Evolutionary conservation across 2,888 invertebrate genomes (phyloP), one percentile per base, ranked within the genome.

Genomic region (Ochropleura leucogaster): DNA sequence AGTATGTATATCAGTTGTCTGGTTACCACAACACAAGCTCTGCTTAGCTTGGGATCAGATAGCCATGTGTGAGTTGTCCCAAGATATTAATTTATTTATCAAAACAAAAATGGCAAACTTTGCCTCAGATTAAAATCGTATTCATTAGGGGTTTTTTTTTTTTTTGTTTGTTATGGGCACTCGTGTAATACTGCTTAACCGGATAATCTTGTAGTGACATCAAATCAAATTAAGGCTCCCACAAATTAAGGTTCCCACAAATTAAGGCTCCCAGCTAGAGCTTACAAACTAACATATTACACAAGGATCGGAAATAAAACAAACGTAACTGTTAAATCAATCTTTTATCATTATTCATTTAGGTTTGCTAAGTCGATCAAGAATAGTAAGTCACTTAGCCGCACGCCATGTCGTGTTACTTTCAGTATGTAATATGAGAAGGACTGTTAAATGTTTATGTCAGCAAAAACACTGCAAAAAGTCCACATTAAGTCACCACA

Each of bases 301-400:
- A 49, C 16, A 49, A 30, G 44, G 30, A 12, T 16, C 12, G 55
- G 4, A 68, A 68, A 3, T 55, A 68, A 71, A 55, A 71, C 55
- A 3, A 68, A 20, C 8, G 2, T 40, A 16, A 12, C 40, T 46
- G 30, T 46, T 12, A 20, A n/a, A 40, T 55, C 8, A 6, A 55
- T 71, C 6, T 9, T 40, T 44, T 46, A 12, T 42, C 47, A 68
- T 46, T 30, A n/a, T 16, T n/a, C 30, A 69, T 40, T 2, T 46
- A 40, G 16, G 40, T 69, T 47, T 53, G 12, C 46, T 12, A 12
- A 40, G 12, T 49, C 12, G 8, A 0, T 69, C 10, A 46, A 53
- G 8, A 9, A 40, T 68, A 68, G 20, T 42, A 14, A 12, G 6
- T n/a, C 53, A 30, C 18, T 10, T 0, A 44, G 44, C 2, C n/a